Conservation (phyloP, 2,797 vertebrate species). For the Petrocephalus sullivani region DNA sequence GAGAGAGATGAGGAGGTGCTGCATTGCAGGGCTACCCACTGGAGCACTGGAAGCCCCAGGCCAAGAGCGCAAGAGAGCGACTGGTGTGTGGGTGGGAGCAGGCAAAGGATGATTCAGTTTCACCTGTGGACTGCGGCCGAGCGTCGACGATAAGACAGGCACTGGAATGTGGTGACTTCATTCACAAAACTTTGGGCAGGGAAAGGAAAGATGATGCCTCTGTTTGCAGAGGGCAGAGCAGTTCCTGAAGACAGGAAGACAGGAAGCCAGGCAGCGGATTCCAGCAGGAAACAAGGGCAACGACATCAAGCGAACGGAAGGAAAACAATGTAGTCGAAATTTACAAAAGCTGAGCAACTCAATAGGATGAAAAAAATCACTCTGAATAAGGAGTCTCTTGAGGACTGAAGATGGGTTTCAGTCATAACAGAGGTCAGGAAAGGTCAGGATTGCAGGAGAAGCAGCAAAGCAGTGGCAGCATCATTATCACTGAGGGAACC, state of each 20-base stretch:
- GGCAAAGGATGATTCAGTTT: constrained; percentile 14
- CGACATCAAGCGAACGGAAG: background rate
- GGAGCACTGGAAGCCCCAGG: background rate
- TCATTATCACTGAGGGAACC: background rate
- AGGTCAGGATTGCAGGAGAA: background rate
- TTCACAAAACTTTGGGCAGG: background rate
- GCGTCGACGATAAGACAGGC: constrained; percentile 8
- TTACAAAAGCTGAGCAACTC: constrained; percentile 4
- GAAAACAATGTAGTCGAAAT: background rate
- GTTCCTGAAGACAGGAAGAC: constrained; percentile 8
- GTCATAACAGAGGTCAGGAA: background rate
- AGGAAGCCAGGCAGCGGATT: background rate
- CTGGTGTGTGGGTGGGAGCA: background rate
- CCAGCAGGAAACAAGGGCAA: background rate
- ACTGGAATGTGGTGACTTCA: constrained; percentile 22
- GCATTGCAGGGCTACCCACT: background rate
- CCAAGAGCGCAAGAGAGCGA: background rate
- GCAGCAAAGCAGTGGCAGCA: background rate
- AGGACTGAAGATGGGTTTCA: background rate
- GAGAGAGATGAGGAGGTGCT: background rate
- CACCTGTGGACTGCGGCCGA: constrained; percentile 7
- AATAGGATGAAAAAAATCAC: background rate
- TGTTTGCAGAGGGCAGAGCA: background rate
- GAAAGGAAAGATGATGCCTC: background rate
- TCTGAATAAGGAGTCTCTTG: background rate